phyloP scores from a whole-genome alignment of 2,888 invertebrate genomes.

The Mamestra brassicae region DNA sequence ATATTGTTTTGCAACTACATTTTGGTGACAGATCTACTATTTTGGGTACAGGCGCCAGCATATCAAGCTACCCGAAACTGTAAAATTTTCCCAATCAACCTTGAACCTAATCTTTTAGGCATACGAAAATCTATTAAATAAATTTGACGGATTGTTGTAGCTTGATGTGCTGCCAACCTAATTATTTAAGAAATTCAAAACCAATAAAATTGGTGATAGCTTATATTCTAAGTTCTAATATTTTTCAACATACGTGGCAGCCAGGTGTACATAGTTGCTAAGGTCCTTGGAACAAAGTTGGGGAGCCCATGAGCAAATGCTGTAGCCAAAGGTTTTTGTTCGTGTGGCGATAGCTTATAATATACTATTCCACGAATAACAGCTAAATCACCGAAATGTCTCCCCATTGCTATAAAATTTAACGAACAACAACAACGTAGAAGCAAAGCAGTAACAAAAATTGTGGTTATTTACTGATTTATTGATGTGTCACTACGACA shows the following conservation, averaged over 20 bases:
- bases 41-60: too few relatives aligned
- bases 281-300: constrained; percentile 93
- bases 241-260: constrained; percentile 92
- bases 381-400: constrained; percentile 94
- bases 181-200: too few relatives aligned
- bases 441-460: neutral
- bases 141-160: too few relatives aligned
- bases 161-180: too few relatives aligned
- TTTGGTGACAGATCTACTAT: too few relatives aligned
- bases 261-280: constrained; percentile 92
- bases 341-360: constrained; percentile 96
- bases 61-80: too few relatives aligned
- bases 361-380: constrained; percentile 95
- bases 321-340: constrained; percentile 95
- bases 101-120: too few relatives aligned
- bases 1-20: too few relatives aligned
- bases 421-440: neutral
- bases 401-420: constrained; percentile 78
- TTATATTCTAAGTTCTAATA: neutral
- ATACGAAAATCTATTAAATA: too few relatives aligned
- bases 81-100: too few relatives aligned
- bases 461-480: too few relatives aligned
- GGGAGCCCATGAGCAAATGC: constrained; percentile 93
- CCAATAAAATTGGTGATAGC: too few relatives aligned
- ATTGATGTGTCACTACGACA: neutral